These are phyloP conservation scores for Cephus spinipes DNA, from an alignment of 2,888 invertebrate genomes.

Conservation along the genomic window DNA sequence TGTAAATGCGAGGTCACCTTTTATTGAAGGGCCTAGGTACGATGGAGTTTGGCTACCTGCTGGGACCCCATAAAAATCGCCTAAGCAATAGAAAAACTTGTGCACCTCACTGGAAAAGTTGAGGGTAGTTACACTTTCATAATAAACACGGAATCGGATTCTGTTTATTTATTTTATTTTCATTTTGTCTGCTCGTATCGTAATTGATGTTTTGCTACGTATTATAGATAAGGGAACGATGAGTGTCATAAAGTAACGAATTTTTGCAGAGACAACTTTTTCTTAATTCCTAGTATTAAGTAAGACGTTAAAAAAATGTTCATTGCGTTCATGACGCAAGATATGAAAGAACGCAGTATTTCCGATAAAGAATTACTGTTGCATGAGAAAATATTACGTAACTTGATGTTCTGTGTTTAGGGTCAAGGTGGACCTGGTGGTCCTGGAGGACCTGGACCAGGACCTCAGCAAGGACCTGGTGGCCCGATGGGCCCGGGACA, in stretches of 20 bases:
- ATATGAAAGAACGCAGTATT: background rate
- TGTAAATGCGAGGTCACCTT: background rate
- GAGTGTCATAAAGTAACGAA: background rate
- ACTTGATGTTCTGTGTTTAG: slow-evolving; percentile 27
- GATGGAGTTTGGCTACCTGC: background rate
- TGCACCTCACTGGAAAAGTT: background rate
- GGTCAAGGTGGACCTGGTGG: slow-evolving; percentile 52
- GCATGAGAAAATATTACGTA: background rate
- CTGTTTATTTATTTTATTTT: background rate
- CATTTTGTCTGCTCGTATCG: background rate
- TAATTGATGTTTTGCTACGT: background rate
- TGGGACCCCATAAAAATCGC: background rate
- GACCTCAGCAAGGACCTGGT: slow-evolving; percentile 54
- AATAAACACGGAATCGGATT: background rate
- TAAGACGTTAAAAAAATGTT: background rate
- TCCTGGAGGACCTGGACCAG: slow-evolving; percentile 50
- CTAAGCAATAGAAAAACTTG: background rate
- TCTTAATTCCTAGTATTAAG: background rate
- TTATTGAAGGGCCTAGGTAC: background rate
- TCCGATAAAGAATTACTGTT: background rate
- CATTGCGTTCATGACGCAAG: background rate
- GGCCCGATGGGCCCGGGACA: slow-evolving; percentile 50
- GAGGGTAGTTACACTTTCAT: background rate
- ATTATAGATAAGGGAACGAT: background rate
- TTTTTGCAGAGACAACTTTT: background rate